phyloP scores from a whole-genome alignment of 2,797 vertebrate species.

The Petrocephalus schoutedeni region DNA sequence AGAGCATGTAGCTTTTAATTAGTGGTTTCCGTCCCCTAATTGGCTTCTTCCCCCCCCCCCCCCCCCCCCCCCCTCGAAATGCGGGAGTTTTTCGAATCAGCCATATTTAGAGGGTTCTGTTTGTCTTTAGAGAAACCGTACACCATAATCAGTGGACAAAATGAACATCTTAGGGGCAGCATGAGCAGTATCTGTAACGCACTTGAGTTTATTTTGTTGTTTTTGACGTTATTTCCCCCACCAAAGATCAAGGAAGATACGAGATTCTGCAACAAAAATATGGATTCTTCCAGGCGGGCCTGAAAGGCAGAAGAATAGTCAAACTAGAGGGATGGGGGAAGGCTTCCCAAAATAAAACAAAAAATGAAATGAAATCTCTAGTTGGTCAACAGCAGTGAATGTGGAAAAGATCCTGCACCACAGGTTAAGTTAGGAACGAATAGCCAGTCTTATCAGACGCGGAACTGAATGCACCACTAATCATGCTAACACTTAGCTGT shows the following conservation, averaged over 20 bases:
- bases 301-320: background rate
- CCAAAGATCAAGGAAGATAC: background rate
- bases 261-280: background rate
- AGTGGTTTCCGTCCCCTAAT: slow-evolving; percentile 71
- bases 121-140: slow-evolving; percentile 59
- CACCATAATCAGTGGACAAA: slow-evolving; percentile 58
- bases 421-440: background rate
- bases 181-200: slow-evolving; percentile 20
- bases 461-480: background rate
- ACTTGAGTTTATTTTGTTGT: slow-evolving; percentile 41
- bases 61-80: slow-evolving; percentile 37
- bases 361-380: background rate
- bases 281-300: background rate
- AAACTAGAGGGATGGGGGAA: background rate
- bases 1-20: slow-evolving; percentile 69
- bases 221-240: slow-evolving; percentile 5
- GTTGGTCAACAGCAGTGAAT: background rate
- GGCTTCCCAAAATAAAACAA: background rate
- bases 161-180: slow-evolving; percentile 41
- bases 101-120: slow-evolving; percentile 59
- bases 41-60: slow-evolving; percentile 53
- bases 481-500: background rate
- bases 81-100: slow-evolving; percentile 55
- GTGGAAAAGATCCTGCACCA: background rate
- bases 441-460: background rate